Base-by-base conservation (phyloP, 2,888 invertebrate species). In the Synanthedon formicaeformis region DNA sequence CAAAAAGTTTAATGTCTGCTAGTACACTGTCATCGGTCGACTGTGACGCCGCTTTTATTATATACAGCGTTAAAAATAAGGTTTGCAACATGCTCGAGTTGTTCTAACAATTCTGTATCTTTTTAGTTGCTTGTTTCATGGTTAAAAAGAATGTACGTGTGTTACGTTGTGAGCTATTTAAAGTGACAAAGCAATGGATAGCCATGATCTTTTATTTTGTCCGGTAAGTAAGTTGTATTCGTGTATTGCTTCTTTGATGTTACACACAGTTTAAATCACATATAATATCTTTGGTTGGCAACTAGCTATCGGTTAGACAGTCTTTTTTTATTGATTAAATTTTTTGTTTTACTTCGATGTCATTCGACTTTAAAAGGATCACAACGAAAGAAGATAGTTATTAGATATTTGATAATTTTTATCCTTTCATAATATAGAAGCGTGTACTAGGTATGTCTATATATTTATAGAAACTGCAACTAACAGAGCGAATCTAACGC, bases 381-480 rank as follows among this genome's bases (percentile, higher is more conserved):
- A 14, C 8, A 45, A n/a, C 45, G n/a, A 11, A 45, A 45, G 45
- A 45, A 45, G 6, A 14, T n/a, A n/a, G n/a, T n/a, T n/a, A n/a
- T n/a, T n/a, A n/a, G n/a, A n/a, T n/a, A n/a, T 23, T 23, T 23
- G 23, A 23, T 1, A 10, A 34, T 34, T 34, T 34, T 10, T 34
- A 34, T 34, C 34, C 3, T 34, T 10, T 34, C 34, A 34, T 34
- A 3, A 34, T 34, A 5, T 10, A 34, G 8, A 27, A 27, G 27
- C 8, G 2, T 34, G 6, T 34, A 34, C 34, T 10, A 10, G 6
- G 8, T 2, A 51, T 49, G 53, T 55, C n/a, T n/a, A n/a, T n/a
- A 55, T 65, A 62, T 60, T 64, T 63, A 73, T 57, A 67, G 67
- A 63, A 69, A 71, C 63, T 74, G 74, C 73, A 78, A 75, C 72